Base-by-base conservation (phyloP, 53 echinoderm and acorn worm genomes). In the Astropecten irregularis region DNA sequence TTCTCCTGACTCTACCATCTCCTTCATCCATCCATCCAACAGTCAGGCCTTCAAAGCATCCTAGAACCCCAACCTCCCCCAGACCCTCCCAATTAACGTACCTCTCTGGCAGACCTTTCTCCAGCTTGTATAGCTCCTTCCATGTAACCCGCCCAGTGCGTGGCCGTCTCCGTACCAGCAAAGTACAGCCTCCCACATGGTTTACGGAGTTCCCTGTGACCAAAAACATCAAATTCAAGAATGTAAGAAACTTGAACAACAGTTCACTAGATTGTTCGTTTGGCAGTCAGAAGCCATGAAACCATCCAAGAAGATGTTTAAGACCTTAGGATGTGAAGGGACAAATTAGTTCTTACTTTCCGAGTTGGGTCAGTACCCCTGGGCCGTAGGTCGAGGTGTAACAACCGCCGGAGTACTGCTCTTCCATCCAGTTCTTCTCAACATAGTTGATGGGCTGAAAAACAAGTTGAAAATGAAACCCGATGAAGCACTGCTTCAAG, bases 351-450 rank as follows among this genome's bases (percentile, higher is more conserved):
- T 0, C 89, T 55, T 84, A 93, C 93, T 71, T 93, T 49, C 93
- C 86, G 38, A 83, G 87, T 47, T 90, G 83, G 0, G 76, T 83
- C 9, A 93, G 83, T 3, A 87, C 77, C 0, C 93, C 93, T 1
- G 89, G 89, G 14, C 84, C 87, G 5, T 86, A 71, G 42, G 79
- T 69, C 0, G 83, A 67, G n/a, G 86, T 90, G 69, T 90, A 93
- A 16, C 93, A 90, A n/a, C 93, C 93, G 16, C 87, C 89, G 3
- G 90, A 90, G 77, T 93, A 93, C 25, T 86, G 83, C 60, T 92
- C 93, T n/a, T 83, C 77, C 89, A 92, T 92, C 93, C 93, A 92
- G 46, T 89, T 90, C 64, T 92, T 89, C 83, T 92, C 93, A 16
- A 89, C 69, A 39, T 89, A 92, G 70, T 85, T 67, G 7, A 69